Evolutionary conservation across 2,888 invertebrate genomes (phyloP).

Genomic region (Fragum fragum): DNA sequence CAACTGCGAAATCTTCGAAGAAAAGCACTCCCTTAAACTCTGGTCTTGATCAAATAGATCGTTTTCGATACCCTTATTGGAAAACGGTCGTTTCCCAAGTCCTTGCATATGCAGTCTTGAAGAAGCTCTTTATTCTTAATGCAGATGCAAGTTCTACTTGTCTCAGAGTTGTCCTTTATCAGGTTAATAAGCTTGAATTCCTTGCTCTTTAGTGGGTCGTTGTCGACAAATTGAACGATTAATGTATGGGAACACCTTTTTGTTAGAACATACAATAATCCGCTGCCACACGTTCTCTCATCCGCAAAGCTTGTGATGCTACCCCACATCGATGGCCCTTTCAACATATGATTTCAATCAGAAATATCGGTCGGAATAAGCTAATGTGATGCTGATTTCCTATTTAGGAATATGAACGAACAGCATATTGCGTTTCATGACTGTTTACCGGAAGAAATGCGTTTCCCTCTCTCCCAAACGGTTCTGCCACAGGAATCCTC

Average conservation of each 20-base stretch:
- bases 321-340: not conserved
- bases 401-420: no score
- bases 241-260: no score
- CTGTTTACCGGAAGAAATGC: not conserved
- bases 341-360: not conserved
- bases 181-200: not conserved
- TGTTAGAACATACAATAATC: no score
- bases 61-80: no score
- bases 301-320: no score
- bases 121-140: no score
- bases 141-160: slow-evolving; percentile 35
- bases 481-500: no score
- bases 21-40: no score
- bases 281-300: no score
- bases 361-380: not conserved
- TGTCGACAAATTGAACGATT: not conserved
- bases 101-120: slow-evolving; percentile 30
- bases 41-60: no score
- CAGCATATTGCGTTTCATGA: not conserved
- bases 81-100: slow-evolving; percentile 18
- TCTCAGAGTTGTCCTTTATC: slow-evolving; percentile 48
- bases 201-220: not conserved
- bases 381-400: no score
- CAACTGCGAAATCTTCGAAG: not conserved
- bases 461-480: no score